These are phyloP conservation scores for Palythoa heliodiscus DNA, from an alignment of 92 coral and sea anemone species.

Conservation along the genomic window DNA sequence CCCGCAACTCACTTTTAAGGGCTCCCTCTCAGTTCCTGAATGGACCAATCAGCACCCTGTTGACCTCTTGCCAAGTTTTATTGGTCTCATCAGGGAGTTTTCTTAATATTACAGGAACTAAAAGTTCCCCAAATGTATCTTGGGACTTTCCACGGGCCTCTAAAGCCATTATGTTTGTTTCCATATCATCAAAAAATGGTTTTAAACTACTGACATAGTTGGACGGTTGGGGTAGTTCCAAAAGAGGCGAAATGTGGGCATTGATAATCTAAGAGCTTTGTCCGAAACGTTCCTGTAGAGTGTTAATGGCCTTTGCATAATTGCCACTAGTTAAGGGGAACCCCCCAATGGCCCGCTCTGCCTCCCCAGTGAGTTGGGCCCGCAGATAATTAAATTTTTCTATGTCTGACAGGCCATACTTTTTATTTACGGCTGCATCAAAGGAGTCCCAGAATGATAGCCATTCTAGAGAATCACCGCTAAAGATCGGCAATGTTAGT, in stretches of 20 bases:
- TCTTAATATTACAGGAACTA: conserved; percentile 36
- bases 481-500: background rate
- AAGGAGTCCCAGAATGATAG: conserved; percentile 2
- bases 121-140: conserved; percentile 43
- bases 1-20: conserved; percentile 51
- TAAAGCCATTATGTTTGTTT: conserved; percentile 44
- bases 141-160: conserved; percentile 54
- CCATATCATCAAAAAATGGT: conserved; percentile 40
- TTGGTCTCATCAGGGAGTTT: conserved; percentile 53
- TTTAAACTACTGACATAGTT: conserved; percentile 4
- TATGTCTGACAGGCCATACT: background rate
- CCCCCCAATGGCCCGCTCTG: background rate
- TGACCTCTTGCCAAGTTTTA: conserved; percentile 50
- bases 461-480: background rate
- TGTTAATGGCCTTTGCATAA: conserved; percentile 22
- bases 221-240: conserved; percentile 10
- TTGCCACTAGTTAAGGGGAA: conserved; percentile 6
- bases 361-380: background rate
- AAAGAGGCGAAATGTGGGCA: conserved; percentile 52
- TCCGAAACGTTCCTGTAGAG: conserved; percentile 41
- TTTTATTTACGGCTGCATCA: background rate
- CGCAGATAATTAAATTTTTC: background rate
- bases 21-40: conserved; percentile 55
- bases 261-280: conserved; percentile 18
- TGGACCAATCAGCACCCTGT: conserved; percentile 49